Evolutionary conservation across 2,113 vertebrate species (phyloP).

Genomic region (Pao palembangensis): DNA sequence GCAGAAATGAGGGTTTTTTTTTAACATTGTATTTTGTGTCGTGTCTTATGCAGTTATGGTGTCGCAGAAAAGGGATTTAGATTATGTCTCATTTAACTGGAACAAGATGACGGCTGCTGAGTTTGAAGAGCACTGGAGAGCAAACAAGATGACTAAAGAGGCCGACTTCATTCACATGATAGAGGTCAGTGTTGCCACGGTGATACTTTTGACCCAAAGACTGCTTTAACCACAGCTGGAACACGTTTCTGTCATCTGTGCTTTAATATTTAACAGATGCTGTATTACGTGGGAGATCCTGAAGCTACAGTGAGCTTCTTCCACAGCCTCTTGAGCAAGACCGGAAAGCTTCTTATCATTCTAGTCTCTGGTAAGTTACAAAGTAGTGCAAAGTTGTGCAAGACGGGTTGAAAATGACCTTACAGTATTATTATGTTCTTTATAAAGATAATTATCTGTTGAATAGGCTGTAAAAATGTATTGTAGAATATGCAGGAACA

Average conservation of each 20-base stretch:
- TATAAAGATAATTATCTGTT: too few species aligned
- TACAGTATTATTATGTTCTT: too few species aligned
- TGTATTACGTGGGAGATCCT: slow-evolving; percentile 88
- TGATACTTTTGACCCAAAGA: neutral
- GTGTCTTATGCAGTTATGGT: slow-evolving; percentile 73
- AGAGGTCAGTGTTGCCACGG: slow-evolving; percentile 72
- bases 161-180: slow-evolving; percentile 96
- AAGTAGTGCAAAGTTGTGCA: too few species aligned
- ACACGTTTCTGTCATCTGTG: slow-evolving; percentile 30
- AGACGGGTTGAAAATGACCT: neutral
- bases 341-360: slow-evolving; percentile 85
- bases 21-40: neutral
- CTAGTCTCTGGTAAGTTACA: slow-evolving; percentile 83
- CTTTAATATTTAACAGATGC: slow-evolving; percentile 71
- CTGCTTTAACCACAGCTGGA: slow-evolving; percentile 31
- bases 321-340: slow-evolving; percentile 76
- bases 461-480: too few species aligned
- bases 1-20: too few species aligned
- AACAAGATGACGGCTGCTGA: slow-evolving; percentile 84
- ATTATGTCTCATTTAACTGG: slow-evolving; percentile 84
- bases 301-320: slow-evolving; percentile 81
- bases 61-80: slow-evolving; percentile 75
- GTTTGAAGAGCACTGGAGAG: slow-evolving; percentile 81
- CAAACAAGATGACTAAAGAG: slow-evolving; percentile 75
- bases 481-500: too few species aligned